These are phyloP conservation scores for Apamea epomidion DNA, from an alignment of 2,888 invertebrate genomes.

Conservation along the genomic window DNA sequence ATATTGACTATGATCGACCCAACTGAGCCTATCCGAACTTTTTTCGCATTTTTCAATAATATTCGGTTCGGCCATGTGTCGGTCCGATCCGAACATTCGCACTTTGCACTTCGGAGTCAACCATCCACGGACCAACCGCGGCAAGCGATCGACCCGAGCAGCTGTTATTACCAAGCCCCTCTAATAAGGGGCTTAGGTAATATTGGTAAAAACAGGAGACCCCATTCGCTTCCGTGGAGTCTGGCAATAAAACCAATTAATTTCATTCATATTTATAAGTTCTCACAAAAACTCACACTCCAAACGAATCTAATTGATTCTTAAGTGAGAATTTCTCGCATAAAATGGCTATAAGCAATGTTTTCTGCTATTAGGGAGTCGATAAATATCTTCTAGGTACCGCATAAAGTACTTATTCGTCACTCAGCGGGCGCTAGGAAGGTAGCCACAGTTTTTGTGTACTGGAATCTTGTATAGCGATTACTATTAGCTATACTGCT, in stretches of 20 bases:
- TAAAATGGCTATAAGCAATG: slow-evolving; percentile 56
- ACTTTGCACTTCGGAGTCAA: too few relatives aligned
- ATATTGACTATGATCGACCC: too few relatives aligned
- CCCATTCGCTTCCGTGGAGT: slow-evolving; percentile 16
- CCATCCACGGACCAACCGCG: too few relatives aligned
- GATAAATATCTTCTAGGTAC: slow-evolving; percentile 60
- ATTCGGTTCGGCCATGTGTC: too few relatives aligned
- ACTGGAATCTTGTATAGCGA: slow-evolving; percentile 49
- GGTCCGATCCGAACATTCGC: too few relatives aligned
- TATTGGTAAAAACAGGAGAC: slow-evolving; percentile 33
- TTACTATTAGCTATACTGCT: slow-evolving; percentile 47
- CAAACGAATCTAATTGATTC: slow-evolving; percentile 44
- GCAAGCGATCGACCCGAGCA: too few relatives aligned
- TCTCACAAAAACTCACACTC: slow-evolving; percentile 45
- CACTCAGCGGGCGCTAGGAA: slow-evolving; percentile 56
- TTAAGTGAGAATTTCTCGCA: slow-evolving; percentile 52
- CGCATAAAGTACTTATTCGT: slow-evolving; percentile 58
- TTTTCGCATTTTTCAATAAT: too few relatives aligned
- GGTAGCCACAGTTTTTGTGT: slow-evolving; percentile 56
- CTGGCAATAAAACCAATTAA: slow-evolving; percentile 54
- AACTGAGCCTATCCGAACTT: too few relatives aligned
- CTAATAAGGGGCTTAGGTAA: slow-evolving; percentile 4
- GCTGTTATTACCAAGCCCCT: too few relatives aligned
- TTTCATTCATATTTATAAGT: slow-evolving; percentile 55
- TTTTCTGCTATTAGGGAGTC: slow-evolving; percentile 60